phyloP scores from a whole-genome alignment of 2,113 vertebrate genomes.

The Hyperoodon ampullatus region DNA sequence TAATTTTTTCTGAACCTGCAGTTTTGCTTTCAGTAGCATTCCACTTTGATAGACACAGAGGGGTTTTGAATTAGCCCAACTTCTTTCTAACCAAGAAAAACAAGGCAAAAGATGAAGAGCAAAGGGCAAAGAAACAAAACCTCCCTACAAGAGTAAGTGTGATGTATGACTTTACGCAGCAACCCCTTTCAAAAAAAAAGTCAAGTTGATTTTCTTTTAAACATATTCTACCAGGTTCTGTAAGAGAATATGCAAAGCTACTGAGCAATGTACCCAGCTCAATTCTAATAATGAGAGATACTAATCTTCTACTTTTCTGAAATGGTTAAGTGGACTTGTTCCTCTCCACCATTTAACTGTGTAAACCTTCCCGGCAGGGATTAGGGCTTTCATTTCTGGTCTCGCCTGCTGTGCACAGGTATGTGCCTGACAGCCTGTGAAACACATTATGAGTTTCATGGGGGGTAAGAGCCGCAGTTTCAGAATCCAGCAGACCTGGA shows the following conservation, averaged over 20 bases:
- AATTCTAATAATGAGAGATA: background rate
- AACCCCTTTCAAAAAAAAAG: background rate
- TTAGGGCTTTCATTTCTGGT: background rate
- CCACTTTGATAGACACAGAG: background rate
- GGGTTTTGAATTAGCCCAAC: background rate
- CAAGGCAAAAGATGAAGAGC: background rate
- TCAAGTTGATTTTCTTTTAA: background rate
- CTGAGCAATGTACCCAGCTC: background rate
- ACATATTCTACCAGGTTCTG: background rate
- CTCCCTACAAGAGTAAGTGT: background rate
- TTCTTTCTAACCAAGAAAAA: background rate
- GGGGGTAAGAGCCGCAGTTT: background rate
- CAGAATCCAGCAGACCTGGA: background rate
- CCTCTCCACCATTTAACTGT: background rate
- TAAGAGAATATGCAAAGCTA: background rate
- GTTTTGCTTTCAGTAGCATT: background rate
- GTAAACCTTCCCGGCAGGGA: background rate
- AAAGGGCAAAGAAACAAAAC: background rate
- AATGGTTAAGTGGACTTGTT: background rate
- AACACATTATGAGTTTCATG: background rate
- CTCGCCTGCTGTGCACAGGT: background rate
- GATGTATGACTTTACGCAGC: background rate
- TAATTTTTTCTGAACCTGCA: background rate
- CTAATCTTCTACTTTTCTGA: background rate
- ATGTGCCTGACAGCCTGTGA: background rate